Conservation (phyloP, 2,113 vertebrate genomes). For the Cariama cristata region DNA sequence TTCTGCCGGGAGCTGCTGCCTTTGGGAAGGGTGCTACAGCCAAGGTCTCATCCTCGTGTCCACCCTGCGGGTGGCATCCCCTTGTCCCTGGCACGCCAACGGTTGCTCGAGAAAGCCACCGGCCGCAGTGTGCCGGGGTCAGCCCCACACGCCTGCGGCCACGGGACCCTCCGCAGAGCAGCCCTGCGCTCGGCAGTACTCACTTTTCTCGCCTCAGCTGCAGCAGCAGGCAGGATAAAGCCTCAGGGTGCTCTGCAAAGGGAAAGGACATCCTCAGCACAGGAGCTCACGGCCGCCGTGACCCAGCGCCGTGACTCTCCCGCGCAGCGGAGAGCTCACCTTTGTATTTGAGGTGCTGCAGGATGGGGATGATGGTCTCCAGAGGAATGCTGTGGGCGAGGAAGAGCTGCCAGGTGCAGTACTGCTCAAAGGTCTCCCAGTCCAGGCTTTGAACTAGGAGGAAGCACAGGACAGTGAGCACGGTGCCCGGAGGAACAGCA, state of each 20-base stretch:
- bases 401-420: constrained; percentile 98
- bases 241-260: constrained; percentile 90
- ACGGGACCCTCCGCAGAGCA: neutral
- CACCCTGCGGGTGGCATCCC: neutral
- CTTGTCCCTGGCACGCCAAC: accelerated
- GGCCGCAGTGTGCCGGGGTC: neutral
- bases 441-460: constrained; percentile 91
- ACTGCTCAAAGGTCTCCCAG: constrained; percentile 98
- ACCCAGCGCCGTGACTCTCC: accelerated
- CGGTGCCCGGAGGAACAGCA: accelerated
- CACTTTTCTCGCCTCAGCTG: constrained; percentile 94
- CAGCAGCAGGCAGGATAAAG: constrained; percentile 91
- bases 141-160: neutral
- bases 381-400: constrained; percentile 92
- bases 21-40: neutral
- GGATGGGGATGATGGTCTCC: constrained; percentile 94
- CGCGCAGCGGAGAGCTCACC: constrained; percentile 69
- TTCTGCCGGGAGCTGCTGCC: neutral
- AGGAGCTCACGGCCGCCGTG: accelerated
- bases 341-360: constrained; percentile 97
- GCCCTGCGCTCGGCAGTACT: neutral
- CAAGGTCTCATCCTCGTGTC: neutral
- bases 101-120: neutral
- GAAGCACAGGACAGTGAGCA: neutral
- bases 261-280: neutral